phyloP scores from a whole-genome alignment of 2,888 invertebrate genomes.

The Exocentrus adspersus region DNA sequence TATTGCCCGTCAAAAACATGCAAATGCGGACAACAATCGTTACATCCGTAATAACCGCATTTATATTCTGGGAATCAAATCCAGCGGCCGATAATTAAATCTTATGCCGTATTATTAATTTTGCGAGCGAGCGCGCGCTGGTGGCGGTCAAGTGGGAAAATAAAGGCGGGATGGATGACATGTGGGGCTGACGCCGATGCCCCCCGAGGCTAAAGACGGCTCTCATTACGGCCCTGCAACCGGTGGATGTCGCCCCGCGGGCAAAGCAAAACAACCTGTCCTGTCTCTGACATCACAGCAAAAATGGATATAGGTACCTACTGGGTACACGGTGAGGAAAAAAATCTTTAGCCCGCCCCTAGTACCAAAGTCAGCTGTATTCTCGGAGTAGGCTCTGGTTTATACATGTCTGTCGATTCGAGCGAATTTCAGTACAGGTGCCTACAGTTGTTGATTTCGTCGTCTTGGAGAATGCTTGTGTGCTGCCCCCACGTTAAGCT shows the following conservation, averaged over 20 bases:
- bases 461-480: no score
- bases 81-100: slow-evolving; percentile 12
- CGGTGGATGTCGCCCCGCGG: slow-evolving; percentile 55
- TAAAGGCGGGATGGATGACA: slow-evolving; percentile 46
- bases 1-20: slow-evolving; percentile 15
- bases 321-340: no score
- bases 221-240: slow-evolving; percentile 52
- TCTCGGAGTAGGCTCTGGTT: no score
- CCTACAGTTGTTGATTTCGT: no score
- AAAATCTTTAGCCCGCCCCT: no score
- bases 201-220: slow-evolving; percentile 49
- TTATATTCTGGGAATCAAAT: slow-evolving; percentile 15
- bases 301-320: slow-evolving; percentile 41
- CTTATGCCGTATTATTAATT: slow-evolving; percentile 17
- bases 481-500: no score
- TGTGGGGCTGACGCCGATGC: slow-evolving; percentile 56
- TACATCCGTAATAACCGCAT: slow-evolving; percentile 21
- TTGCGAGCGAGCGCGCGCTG: slow-evolving; percentile 22
- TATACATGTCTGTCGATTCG: no score
- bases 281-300: slow-evolving; percentile 56
- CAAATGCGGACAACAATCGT: slow-evolving; percentile 12
- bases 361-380: no score
- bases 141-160: slow-evolving; percentile 30
- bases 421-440: no score
- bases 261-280: slow-evolving; percentile 54